Conservation (phyloP, 2,113 vertebrate species). For the Ifrita kowaldi region DNA sequence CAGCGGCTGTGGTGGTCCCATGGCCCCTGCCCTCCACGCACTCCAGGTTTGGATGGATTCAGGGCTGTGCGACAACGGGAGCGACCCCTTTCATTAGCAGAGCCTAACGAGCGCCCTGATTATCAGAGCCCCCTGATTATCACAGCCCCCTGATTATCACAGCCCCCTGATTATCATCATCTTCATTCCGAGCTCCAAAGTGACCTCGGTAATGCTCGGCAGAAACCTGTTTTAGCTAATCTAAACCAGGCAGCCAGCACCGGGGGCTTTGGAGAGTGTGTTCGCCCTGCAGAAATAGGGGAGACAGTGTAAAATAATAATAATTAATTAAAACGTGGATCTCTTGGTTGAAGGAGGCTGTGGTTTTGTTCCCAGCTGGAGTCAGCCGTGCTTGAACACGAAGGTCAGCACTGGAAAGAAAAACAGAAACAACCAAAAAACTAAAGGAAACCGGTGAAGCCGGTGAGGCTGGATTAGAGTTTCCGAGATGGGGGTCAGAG, state of each 20-base stretch:
- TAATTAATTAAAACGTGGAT: background rate
- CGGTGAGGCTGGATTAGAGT: conserved; percentile 4
- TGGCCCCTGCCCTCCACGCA: rapidly evolving
- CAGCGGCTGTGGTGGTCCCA: background rate
- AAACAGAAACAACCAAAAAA: background rate
- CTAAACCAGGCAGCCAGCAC: background rate
- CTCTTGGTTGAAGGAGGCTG: background rate
- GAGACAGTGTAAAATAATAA: background rate
- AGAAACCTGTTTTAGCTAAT: background rate
- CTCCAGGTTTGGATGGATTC: background rate
- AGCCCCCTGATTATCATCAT: background rate
- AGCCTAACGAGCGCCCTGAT: rapidly evolving
- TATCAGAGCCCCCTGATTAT: background rate
- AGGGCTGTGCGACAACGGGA: rapidly evolving
- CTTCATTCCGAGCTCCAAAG: background rate
- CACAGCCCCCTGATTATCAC: background rate
- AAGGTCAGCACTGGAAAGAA: background rate
- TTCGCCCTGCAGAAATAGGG: background rate
- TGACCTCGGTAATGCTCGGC: background rate
- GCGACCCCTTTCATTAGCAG: background rate
- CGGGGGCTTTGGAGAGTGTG: background rate
- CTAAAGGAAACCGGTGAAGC: background rate
- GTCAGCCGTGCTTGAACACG: background rate
- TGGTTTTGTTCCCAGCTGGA: background rate
- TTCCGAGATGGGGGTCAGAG: conserved; percentile 17